Evolutionary conservation across 2,797 vertebrate genomes (phyloP), one percentile per base, ranked within the genome.

Genomic region (Cuculus canorus): DNA sequence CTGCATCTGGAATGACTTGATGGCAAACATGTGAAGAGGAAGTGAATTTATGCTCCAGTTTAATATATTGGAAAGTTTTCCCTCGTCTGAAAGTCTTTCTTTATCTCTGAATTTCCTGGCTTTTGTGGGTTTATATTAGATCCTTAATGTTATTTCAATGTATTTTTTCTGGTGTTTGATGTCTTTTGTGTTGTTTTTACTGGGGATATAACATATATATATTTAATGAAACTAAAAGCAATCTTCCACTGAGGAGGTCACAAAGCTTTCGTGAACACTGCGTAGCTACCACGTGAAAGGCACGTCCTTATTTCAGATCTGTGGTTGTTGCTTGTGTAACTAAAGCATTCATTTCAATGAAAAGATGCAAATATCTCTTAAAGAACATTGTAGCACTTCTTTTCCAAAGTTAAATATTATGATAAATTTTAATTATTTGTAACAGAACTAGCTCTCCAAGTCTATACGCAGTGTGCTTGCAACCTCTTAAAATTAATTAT

Each of bases 61-160:
- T 95, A 96, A 96, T 95, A 92, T 89, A 72, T 72, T 96, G 94
- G 88, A 96, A 96, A 94, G 56, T 63, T 96, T 96, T 88, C 77
- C 79, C 84, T 93, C 59, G 6, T 93, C 85, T 95, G 84, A 91
- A 97, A 96, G 71, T 88, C 64, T 84, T 45, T 95, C 92, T 96
- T 94, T 96, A 95, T 96, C 95, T 97, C 85, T 95, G 96, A 96
- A 95, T 97, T 95, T 96, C 96, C 93, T 96, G 96, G 92, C 71
- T 96, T 96, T 95, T 95, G 73, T 94, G 88, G 94, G 85, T 97
- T 97, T 97, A 90, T 94, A 88, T 94, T 91, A 93, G 92, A 91
- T 94, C 73, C 81, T 96, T 93, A 95, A 92, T 97, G 86, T 95
- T 97, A 95, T 94, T 96, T 96, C 93, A 93, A 1, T 93, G 65